Conservation (phyloP, 2,888 invertebrate genomes). For the Drosophila neutralis region DNA sequence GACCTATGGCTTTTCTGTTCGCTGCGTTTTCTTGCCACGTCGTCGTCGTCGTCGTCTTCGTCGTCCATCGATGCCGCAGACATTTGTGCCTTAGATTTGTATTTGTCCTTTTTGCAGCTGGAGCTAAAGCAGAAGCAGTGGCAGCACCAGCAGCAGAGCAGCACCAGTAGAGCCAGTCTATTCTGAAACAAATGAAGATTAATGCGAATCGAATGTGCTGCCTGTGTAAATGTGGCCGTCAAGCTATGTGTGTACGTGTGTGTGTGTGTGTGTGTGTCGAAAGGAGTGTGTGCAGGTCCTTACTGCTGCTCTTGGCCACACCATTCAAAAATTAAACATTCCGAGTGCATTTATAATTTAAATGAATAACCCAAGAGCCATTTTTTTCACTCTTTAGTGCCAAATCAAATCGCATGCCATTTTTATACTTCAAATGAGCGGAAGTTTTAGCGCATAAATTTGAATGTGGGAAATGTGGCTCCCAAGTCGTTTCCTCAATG, state of each 20-base stretch:
- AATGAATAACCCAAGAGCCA: conserved; percentile 74
- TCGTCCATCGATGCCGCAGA: conserved; percentile 78
- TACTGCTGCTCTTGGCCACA: conserved; percentile 43
- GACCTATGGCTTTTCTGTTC: conserved; percentile 81
- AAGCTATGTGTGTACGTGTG: conserved; percentile 18
- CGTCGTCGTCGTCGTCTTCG: conserved; percentile 25
- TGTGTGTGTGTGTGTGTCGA: conserved; percentile 14
- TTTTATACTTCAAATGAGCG: conserved; percentile 70
- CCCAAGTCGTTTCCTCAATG: conserved; percentile 44
- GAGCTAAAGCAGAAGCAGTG: conserved; percentile 20
- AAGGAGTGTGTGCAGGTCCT: conserved; percentile 26
- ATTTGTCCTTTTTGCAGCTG: conserved; percentile 73
- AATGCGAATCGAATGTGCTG: conserved; percentile 81
- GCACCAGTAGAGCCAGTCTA: conserved; percentile 64
- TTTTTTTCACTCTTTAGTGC: conserved; percentile 20
- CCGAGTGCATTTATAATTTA: conserved; percentile 82
- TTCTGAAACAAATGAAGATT: conserved; percentile 81
- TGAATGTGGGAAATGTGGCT: conserved; percentile 52
- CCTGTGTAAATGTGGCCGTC: conserved; percentile 69
- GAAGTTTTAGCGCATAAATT: conserved; percentile 81
- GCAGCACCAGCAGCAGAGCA: conserved; percentile 4
- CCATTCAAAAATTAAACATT: conserved; percentile 81
- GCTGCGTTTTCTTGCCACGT: conserved; percentile 72
- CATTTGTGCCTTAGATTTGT: conserved; percentile 80
- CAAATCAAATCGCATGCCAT: conserved; percentile 64